phyloP scores from a whole-genome alignment of 35 echinoderm and acorn worm species.

The Acanthaster planci region DNA sequence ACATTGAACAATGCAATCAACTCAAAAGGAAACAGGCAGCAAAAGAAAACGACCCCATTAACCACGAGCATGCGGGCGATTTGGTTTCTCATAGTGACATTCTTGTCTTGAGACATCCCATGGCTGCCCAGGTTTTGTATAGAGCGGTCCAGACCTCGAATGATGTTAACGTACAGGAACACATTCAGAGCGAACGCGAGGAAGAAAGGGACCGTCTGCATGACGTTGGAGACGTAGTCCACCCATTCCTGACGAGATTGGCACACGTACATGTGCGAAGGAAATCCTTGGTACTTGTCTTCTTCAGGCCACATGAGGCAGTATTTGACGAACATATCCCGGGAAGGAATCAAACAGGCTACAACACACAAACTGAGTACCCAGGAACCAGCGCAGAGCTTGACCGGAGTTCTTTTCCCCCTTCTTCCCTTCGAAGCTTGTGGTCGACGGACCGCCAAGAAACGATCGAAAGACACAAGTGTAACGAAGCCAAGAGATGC shows the following conservation, averaged over 20 bases:
- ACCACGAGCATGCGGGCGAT: slow-evolving; percentile 87
- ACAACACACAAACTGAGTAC: slow-evolving; percentile 35
- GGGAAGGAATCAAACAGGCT: slow-evolving; percentile 62
- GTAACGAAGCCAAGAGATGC: slow-evolving; percentile 84
- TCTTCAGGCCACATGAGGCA: slow-evolving; percentile 52
- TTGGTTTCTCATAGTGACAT: slow-evolving; percentile 78
- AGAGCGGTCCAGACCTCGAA: slow-evolving; percentile 69
- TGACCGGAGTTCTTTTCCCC: slow-evolving; percentile 33
- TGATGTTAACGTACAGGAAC: slow-evolving; percentile 65
- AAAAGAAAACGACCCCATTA: slow-evolving; percentile 90
- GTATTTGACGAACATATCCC: slow-evolving; percentile 9
- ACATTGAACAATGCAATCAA: slow-evolving; percentile 53
- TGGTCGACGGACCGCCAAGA: slow-evolving; percentile 77
- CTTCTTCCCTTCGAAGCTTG: slow-evolving; percentile 12
- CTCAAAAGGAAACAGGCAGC: slow-evolving; percentile 87
- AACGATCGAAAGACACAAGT: slow-evolving; percentile 81
- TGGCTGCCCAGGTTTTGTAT: slow-evolving; percentile 55
- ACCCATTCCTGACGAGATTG: slow-evolving; percentile 12
- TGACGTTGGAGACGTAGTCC: slow-evolving; percentile 40
- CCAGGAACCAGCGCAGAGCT: slow-evolving; percentile 48
- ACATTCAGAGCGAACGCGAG: slow-evolving; percentile 62
- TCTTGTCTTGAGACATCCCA: slow-evolving; percentile 42
- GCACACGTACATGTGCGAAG: slow-evolving; percentile 38
- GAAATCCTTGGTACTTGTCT: slow-evolving; percentile 30
- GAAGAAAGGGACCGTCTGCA: slow-evolving; percentile 84